These are phyloP conservation scores for Oceanodroma leucorhoa DNA, from an alignment of 2,797 vertebrate genomes.

Conservation along the genomic window DNA sequence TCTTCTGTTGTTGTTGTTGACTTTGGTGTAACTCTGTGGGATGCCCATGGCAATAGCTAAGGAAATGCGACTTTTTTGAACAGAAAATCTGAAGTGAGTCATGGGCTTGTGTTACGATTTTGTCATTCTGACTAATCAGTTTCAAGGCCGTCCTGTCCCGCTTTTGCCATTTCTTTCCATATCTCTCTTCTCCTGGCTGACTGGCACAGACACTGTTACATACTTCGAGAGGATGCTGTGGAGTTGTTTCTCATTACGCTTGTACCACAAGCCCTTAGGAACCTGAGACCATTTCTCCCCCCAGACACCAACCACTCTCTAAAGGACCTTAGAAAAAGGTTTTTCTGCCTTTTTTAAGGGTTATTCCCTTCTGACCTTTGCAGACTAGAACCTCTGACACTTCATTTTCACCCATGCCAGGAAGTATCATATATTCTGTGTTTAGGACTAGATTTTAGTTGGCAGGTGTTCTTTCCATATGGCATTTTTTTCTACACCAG, in stretches of 20 bases:
- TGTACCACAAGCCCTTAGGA: neutral
- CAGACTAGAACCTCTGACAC: slow-evolving; percentile 8
- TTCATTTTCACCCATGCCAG: neutral
- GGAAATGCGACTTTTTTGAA: neutral
- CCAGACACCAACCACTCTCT: neutral
- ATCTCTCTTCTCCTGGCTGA: neutral
- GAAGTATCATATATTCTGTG: neutral
- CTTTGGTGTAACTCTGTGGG: neutral
- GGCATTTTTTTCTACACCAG: neutral
- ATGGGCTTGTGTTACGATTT: neutral
- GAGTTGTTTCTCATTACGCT: neutral
- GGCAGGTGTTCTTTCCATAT: slow-evolving; percentile 35
- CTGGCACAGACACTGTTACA: neutral
- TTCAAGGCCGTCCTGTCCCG: neutral
- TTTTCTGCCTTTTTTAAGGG: neutral
- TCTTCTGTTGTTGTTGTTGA: neutral
- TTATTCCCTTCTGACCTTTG: neutral
- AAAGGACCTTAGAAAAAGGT: neutral
- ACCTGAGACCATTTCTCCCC: neutral
- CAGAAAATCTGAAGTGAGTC: neutral
- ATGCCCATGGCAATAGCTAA: neutral
- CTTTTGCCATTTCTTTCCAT: neutral
- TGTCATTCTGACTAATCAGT: neutral
- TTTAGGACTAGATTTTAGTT: slow-evolving; percentile 16
- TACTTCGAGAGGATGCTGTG: neutral